phyloP scores from a whole-genome alignment of 2,113 vertebrate genomes.

The Psittacula cyanocephala region DNA sequence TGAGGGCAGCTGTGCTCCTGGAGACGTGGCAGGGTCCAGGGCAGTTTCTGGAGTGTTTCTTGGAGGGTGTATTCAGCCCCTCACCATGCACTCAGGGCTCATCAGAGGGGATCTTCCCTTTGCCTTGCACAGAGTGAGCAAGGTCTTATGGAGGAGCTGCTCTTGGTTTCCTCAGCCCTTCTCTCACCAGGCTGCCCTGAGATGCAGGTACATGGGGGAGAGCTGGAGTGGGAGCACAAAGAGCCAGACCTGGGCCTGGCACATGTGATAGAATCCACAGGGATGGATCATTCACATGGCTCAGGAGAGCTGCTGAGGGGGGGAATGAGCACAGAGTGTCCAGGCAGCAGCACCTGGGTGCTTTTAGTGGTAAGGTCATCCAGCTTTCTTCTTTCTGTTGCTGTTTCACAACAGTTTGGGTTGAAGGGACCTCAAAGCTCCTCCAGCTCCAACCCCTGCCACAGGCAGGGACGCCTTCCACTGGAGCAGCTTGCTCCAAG shows the following conservation, averaged over 20 bases:
- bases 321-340: not conserved
- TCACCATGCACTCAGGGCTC: not conserved
- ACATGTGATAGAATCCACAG: rapidly evolving
- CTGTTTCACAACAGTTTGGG: not conserved
- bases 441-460: not conserved
- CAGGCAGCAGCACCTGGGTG: not conserved
- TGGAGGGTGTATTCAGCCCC: not conserved
- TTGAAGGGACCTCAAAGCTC: not conserved
- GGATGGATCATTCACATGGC: not conserved
- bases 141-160: not conserved
- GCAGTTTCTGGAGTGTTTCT: not conserved
- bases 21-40: not conserved
- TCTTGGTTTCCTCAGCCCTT: not conserved
- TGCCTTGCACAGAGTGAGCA: not conserved
- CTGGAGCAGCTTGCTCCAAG: not conserved
- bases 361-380: not conserved
- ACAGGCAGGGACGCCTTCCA: not conserved
- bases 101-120: not conserved
- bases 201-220: rapidly evolving
- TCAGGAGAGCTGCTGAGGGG: not conserved
- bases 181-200: not conserved
- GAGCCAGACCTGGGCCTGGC: not conserved
- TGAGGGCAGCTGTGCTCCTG: not conserved
- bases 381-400: not conserved
- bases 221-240: not conserved